These are phyloP conservation scores for Aphidoletes aphidimyza DNA, from an alignment of 2,888 invertebrate genomes.

Conservation along the genomic window DNA sequence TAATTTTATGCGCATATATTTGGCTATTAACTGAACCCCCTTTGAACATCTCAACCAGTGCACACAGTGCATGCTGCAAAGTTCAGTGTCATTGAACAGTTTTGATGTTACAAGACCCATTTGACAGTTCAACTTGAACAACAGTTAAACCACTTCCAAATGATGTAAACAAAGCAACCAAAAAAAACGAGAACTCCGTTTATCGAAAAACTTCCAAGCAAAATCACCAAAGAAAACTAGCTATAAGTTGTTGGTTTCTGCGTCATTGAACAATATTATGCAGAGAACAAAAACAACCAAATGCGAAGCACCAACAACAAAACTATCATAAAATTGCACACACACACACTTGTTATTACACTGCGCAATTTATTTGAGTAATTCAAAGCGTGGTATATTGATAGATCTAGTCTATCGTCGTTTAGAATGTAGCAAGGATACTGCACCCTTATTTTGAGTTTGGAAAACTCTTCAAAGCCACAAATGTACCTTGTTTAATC, in stretches of 20 bases:
- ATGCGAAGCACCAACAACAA: not conserved
- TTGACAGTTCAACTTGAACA: not conserved
- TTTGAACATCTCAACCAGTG: not conserved
- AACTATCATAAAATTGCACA: not conserved
- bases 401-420: not conserved
- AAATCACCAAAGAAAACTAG: not conserved
- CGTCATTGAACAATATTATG: constrained; percentile 25
- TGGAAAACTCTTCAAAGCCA: not conserved
- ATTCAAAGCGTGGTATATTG: not conserved
- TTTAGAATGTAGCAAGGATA: not conserved
- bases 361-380: not conserved
- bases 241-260: not conserved
- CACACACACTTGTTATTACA: not conserved
- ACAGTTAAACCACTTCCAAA: not conserved
- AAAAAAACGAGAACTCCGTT: not conserved
- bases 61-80: not conserved
- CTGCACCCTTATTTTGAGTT: constrained; percentile 11
- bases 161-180: not conserved
- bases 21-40: constrained; percentile 11
- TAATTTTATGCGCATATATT: constrained; percentile 17
- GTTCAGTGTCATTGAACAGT: constrained; percentile 9
- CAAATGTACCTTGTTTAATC: not conserved
- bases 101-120: not conserved
- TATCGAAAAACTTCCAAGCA: constrained; percentile 2
- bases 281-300: not conserved